A percentile compares a stretch with the other conserved stretches of the same genome.
Conservation (phyloP, 2,888 invertebrate genomes). For the Oligia fasciuncula region DNA sequence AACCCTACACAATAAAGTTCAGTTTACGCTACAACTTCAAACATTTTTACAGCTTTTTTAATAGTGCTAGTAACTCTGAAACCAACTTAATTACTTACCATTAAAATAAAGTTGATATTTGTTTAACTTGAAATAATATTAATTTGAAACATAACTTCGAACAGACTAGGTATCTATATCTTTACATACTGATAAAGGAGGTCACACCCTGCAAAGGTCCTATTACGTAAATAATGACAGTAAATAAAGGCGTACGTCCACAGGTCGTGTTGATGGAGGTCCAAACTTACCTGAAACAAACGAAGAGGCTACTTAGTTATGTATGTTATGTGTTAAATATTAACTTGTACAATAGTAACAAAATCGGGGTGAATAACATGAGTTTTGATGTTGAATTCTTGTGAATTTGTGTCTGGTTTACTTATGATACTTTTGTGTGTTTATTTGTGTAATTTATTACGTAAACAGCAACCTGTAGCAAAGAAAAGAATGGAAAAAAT, state of each 20-base stretch:
- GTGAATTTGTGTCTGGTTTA: not conserved
- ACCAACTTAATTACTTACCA: no score
- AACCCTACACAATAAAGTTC: no score
- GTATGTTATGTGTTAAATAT: slow-evolving; percentile 32
- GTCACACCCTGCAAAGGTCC: slow-evolving; percentile 35
- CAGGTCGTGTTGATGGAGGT: slow-evolving; percentile 45
- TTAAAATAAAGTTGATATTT: no score
- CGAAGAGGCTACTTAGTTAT: slow-evolving; percentile 35
- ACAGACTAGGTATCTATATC: not conserved
- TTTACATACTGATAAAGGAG: slow-evolving; percentile 39
- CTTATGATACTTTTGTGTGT: no score
- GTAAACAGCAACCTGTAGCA: not conserved
- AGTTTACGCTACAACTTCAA: no score
- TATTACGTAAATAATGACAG: slow-evolving; percentile 46
- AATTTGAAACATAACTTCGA: no score
- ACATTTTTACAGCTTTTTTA: no score
- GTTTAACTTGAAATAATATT: no score
- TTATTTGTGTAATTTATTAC: not conserved
- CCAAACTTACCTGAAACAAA: slow-evolving; percentile 65
- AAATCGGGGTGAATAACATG: slow-evolving; percentile 24
- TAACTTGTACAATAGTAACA: slow-evolving; percentile 14
- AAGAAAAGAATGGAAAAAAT: no score
- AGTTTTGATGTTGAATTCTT: slow-evolving; percentile 20
- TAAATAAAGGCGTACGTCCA: slow-evolving; percentile 55
- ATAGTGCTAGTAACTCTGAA: no score